phyloP scores from a whole-genome alignment of 2,113 vertebrate genomes.

The Campylomormyrus numenius region DNA sequence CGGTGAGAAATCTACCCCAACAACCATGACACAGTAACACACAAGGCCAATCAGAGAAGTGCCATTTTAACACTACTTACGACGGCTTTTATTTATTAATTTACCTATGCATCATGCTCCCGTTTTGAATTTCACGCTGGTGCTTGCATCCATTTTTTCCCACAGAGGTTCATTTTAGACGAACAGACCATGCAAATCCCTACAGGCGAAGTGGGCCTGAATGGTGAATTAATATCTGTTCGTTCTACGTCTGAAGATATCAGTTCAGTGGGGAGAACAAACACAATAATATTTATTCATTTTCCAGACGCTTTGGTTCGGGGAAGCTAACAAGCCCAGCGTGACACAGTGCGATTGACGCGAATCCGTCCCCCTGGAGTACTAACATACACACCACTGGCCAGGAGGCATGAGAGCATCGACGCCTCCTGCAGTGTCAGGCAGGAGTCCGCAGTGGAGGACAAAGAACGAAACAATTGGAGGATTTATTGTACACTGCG shows the following conservation, averaged over 20 bases:
- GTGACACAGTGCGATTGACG: background rate
- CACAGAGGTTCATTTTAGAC: background rate
- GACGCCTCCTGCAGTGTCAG: background rate
- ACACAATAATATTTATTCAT: background rate
- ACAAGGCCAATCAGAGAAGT: background rate
- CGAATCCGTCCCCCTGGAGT: background rate
- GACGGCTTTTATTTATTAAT: background rate
- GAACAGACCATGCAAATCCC: slow-evolving; percentile 10
- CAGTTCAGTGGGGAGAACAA: slow-evolving; percentile 5
- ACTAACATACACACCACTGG: background rate
- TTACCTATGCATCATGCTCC: background rate
- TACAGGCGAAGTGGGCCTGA: background rate
- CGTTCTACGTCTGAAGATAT: background rate
- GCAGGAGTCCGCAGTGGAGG: background rate
- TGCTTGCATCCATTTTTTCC: background rate
- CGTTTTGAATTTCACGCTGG: background rate
- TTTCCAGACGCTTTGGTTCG: background rate
- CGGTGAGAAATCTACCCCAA: background rate
- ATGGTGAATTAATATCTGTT: slow-evolving; percentile 3
- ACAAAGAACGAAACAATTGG: background rate
- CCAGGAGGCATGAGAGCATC: background rate
- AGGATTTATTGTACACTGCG: background rate
- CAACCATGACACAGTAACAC: background rate
- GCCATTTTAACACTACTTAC: background rate
- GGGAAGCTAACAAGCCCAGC: background rate